Evolutionary conservation across 2,113 vertebrate species (phyloP).

Genomic region (Amia ocellicauda): DNA sequence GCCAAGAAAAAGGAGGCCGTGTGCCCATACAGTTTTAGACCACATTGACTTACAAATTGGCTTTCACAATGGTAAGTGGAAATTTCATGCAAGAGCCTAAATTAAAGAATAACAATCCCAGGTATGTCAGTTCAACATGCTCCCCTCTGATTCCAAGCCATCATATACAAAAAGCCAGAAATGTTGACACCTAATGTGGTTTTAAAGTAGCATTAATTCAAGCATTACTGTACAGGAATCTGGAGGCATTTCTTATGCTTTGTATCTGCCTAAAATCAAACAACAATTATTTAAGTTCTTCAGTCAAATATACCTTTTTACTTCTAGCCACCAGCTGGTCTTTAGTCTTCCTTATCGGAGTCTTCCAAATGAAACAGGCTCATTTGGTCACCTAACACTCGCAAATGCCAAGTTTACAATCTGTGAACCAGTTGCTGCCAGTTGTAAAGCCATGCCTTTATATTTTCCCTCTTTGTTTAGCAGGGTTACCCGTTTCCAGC

Average conservation of each 20-base stretch:
- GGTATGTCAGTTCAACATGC: too few relatives aligned
- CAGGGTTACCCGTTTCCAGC: not conserved
- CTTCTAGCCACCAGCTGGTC: not conserved
- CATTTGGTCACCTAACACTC: not conserved
- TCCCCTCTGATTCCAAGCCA: too few relatives aligned
- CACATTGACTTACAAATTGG: not conserved
- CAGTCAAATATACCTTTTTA: too few relatives aligned
- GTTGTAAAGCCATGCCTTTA: not conserved
- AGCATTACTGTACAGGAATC: too few relatives aligned
- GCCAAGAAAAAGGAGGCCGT: not conserved
- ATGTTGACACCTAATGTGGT: too few relatives aligned
- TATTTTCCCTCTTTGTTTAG: too few relatives aligned
- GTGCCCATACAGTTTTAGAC: conserved; percentile 1
- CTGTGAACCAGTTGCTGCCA: not conserved
- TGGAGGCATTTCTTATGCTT: too few relatives aligned
- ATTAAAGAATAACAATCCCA: not conserved
- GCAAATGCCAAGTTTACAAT: not conserved
- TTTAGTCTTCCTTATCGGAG: not conserved
- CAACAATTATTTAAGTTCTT: too few relatives aligned
- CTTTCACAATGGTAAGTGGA: conserved; percentile 2
- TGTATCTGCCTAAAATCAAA: too few relatives aligned
- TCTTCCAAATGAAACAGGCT: not conserved
- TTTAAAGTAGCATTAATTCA: too few relatives aligned
- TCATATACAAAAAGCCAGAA: too few relatives aligned
- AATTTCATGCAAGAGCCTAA: conserved; percentile 1